Evolutionary conservation across 23 tunicate species (phyloP).

Genomic region (Phallusia fumigata): DNA sequence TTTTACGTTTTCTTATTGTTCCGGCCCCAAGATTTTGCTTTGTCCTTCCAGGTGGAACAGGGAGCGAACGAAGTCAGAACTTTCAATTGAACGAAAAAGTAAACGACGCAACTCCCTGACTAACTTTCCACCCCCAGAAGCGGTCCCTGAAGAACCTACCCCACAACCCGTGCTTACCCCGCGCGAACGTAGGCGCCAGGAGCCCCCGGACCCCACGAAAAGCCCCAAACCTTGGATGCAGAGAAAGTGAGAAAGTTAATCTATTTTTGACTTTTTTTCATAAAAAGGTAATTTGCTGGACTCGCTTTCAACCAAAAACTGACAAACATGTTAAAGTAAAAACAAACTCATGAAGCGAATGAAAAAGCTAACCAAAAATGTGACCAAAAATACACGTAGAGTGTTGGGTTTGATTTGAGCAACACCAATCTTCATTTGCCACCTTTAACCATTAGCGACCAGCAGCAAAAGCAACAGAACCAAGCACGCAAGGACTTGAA

Average conservation of each 20-base stretch:
- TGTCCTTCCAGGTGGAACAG: constrained; percentile 79
- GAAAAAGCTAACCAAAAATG: too few species aligned
- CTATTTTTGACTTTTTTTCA: neutral
- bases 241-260: constrained; percentile 26
- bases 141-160: neutral
- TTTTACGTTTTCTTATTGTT: too few species aligned
- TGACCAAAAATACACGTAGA: too few species aligned
- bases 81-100: constrained; percentile 68
- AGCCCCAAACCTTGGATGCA: constrained; percentile 92
- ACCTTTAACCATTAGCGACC: too few species aligned
- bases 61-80: constrained; percentile 76
- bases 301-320: too few species aligned
- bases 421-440: too few species aligned
- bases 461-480: too few species aligned
- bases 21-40: neutral
- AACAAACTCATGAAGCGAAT: too few species aligned
- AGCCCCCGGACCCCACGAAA: constrained; percentile 37
- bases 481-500: too few species aligned
- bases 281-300: too few species aligned
- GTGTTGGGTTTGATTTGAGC: too few species aligned
- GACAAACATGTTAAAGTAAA: too few species aligned
- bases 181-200: neutral
- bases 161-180: neutral
- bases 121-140: constrained; percentile 15
- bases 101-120: constrained; percentile 53